These are phyloP conservation scores for Crocallis elinguaria DNA, from an alignment of 2,888 invertebrate species.

Conservation along the genomic window DNA sequence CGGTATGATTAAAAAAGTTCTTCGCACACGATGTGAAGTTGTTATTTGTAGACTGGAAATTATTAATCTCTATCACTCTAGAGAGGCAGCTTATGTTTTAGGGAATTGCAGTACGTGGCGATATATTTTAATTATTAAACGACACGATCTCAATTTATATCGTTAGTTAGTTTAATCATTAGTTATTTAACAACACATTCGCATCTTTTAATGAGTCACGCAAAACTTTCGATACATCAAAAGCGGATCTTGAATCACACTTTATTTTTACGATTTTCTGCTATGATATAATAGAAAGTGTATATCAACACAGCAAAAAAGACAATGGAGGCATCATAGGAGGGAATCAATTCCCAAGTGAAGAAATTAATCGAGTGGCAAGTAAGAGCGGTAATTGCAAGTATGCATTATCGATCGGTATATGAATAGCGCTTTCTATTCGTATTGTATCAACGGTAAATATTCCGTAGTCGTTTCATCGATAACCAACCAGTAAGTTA, in stretches of 20 bases:
- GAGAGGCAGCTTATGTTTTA: background rate
- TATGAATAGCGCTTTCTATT: slow-evolving; percentile 58
- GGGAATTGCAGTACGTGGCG: background rate
- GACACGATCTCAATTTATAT: background rate
- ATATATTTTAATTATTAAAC: background rate
- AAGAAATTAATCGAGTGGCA: slow-evolving; percentile 58
- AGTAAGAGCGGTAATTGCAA: slow-evolving; percentile 57
- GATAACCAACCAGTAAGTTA: background rate
- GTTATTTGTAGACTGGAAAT: slow-evolving; percentile 11
- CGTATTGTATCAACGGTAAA: slow-evolving; percentile 42
- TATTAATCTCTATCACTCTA: slow-evolving; percentile 7
- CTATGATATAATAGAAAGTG: slow-evolving; percentile 55
- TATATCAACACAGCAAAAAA: slow-evolving; percentile 47
- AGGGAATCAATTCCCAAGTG: slow-evolving; percentile 49
- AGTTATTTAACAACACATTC: background rate
- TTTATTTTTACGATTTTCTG: slow-evolving; percentile 29
- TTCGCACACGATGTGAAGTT: slow-evolving; percentile 7
- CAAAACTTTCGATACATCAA: slow-evolving; percentile 37
- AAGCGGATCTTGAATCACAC: slow-evolving; percentile 36
- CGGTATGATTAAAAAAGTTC: slow-evolving; percentile 31
- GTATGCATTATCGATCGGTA: slow-evolving; percentile 47
- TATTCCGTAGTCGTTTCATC: slow-evolving; percentile 36
- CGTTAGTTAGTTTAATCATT: background rate
- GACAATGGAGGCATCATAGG: slow-evolving; percentile 57
- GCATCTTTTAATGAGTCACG: slow-evolving; percentile 25